Conservation (phyloP, 2,797 vertebrate genomes). For the Pogoniulus pusillus region DNA sequence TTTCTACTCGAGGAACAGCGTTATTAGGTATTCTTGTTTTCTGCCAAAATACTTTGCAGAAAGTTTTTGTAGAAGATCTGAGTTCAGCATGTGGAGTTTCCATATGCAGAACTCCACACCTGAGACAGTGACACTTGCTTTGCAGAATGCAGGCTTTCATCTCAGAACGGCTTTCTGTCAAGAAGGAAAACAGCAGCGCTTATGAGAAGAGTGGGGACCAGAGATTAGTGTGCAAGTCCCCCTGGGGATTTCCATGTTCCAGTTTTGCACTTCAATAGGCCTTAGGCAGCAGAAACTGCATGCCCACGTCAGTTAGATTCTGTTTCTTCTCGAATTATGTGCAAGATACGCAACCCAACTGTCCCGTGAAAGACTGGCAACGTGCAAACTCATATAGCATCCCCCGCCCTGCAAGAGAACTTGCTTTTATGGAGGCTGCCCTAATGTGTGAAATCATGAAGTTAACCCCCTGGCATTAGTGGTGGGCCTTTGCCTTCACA, state of each 20-base stretch:
- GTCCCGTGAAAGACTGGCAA: neutral
- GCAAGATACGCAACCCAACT: neutral
- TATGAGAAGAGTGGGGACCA: neutral
- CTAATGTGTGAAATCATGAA: neutral
- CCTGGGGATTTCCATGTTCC: neutral
- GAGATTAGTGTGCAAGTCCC: neutral
- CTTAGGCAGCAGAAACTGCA: constrained; percentile 10
- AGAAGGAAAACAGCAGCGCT: neutral
- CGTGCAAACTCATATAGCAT: neutral
- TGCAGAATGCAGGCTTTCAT: neutral
- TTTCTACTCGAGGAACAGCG: neutral
- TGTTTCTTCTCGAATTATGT: neutral
- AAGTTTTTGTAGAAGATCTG: neutral
- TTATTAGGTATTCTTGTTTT: neutral
- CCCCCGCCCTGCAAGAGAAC: neutral
- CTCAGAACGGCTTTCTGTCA: neutral
- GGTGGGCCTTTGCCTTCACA: neutral
- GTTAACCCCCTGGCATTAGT: neutral
- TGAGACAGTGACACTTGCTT: neutral
- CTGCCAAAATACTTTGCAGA: neutral
- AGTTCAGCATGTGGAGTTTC: neutral
- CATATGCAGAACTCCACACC: neutral
- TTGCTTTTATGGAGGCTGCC: neutral
- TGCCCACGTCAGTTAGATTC: neutral
- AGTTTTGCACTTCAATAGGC: neutral